Percentiles rank a stretch among this genome's conserved stretches.
Conservation (phyloP, 2,888 invertebrate genomes). For the Thalpophila matura region DNA sequence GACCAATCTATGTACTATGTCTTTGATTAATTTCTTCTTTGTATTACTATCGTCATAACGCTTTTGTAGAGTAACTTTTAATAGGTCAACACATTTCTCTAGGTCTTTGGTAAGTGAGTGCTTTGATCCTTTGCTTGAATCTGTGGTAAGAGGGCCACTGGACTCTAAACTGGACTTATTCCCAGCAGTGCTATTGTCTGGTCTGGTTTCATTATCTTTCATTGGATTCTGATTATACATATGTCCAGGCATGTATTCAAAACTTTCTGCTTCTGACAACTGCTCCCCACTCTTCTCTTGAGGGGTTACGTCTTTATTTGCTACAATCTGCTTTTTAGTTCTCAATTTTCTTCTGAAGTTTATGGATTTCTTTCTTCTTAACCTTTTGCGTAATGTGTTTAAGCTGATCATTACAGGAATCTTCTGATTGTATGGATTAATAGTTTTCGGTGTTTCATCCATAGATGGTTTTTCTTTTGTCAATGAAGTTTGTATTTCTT, state of each 20-base stretch:
- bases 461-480: conserved; percentile 46
- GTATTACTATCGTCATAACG: conserved; percentile 91
- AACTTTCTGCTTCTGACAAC: conserved; percentile 92
- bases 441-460: conserved; percentile 46
- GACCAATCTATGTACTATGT: conserved; percentile 91
- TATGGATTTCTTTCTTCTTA: conserved; percentile 73
- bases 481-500: conserved; percentile 84
- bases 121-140: conserved; percentile 83
- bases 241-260: conserved; percentile 92
- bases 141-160: conserved; percentile 81
- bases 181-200: conserved; percentile 68
- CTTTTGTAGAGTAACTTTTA: conserved; percentile 91
- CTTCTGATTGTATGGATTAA: conserved; percentile 64
- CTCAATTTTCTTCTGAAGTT: conserved; percentile 69
- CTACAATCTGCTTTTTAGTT: conserved; percentile 63
- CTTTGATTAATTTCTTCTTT: conserved; percentile 92
- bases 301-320: conserved; percentile 68
- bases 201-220: conserved; percentile 66
- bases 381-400: conserved; percentile 78
- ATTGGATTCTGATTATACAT: conserved; percentile 90
- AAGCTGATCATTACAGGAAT: conserved; percentile 81
- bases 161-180: conserved; percentile 88
- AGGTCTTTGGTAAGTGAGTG: conserved; percentile 90
- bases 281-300: conserved; percentile 80
- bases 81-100: conserved; percentile 91